Evolutionary conservation across 2,797 vertebrate species (phyloP).

Genomic region (Galago senegalensis): DNA sequence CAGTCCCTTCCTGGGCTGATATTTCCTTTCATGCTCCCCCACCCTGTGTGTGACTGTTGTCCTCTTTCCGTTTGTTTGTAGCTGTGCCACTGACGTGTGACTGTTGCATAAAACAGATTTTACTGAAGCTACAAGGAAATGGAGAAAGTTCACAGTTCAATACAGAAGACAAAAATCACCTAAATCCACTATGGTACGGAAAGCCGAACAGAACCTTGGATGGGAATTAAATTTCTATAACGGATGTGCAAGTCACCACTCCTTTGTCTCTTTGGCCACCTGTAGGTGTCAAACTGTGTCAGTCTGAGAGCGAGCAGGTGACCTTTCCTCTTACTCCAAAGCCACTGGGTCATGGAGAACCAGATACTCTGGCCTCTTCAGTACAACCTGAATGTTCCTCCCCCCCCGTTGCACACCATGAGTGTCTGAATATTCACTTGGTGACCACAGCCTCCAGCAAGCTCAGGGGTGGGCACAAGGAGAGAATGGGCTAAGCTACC

Average conservation of each 20-base stretch:
- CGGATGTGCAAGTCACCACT: background rate
- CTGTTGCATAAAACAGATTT: background rate
- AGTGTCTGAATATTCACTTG: no score
- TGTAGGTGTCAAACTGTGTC: background rate
- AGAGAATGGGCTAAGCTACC: background rate
- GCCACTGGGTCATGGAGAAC: fast-evolving
- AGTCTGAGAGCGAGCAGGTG: background rate
- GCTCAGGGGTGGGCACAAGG: background rate
- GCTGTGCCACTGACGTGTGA: background rate
- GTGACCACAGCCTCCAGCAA: background rate
- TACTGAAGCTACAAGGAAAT: background rate
- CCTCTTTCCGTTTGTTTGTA: background rate
- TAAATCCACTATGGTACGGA: background rate
- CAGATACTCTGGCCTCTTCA: background rate
- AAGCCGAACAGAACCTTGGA: background rate
- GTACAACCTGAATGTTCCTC: background rate
- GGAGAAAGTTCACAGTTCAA: background rate
- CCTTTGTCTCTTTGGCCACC: background rate
- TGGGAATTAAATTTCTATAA: background rate
- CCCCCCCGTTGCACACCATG: background rate
- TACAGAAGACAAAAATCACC: background rate
- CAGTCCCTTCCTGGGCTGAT: background rate
- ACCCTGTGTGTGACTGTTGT: background rate
- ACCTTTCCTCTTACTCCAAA: background rate
- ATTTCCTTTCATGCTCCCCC: background rate